These are phyloP conservation scores for Drosophila mojavensis DNA, from an alignment of 1,140 invertebrate species.

Conservation along the genomic window DNA sequence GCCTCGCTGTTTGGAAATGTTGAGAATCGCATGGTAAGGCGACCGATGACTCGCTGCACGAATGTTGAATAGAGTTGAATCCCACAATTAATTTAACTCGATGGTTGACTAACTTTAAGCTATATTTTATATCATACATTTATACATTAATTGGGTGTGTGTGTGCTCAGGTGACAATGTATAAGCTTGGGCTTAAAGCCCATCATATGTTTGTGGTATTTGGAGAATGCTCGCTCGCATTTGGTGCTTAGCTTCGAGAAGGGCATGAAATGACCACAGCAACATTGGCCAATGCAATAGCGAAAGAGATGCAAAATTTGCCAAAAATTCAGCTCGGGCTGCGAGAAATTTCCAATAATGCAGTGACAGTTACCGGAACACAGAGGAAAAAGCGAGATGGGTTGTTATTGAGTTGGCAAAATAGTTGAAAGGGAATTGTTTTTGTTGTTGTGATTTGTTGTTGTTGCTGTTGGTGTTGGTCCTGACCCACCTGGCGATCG, in stretches of 20 bases:
- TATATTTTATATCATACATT: too few relatives aligned
- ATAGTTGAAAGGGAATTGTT: conserved; percentile 49
- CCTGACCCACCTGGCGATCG: conserved; percentile 25
- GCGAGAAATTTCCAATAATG: conserved; percentile 43
- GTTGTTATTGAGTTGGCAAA: conserved; percentile 13
- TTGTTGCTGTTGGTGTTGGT: not conserved
- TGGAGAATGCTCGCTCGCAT: not conserved
- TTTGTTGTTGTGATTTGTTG: not conserved
- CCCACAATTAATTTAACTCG: too few relatives aligned
- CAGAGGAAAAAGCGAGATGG: not conserved
- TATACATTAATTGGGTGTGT: too few relatives aligned
- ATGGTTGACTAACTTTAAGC: too few relatives aligned
- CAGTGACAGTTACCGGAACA: conserved; percentile 6
- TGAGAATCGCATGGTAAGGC: too few relatives aligned
- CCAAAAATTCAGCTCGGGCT: conserved; percentile 36
- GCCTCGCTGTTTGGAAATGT: too few relatives aligned
- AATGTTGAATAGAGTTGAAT: too few relatives aligned
- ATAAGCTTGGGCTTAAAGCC: not conserved
- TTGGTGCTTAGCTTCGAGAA: conserved; percentile 5
- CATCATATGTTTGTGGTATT: not conserved
- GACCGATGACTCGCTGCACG: too few relatives aligned
- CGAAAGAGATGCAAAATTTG: conserved; percentile 44
- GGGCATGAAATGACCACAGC: conserved; percentile 2
- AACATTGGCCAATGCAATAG: conserved; percentile 15
- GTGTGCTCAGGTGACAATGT: too few relatives aligned